Base-by-base conservation (phyloP, 2,113 vertebrate species). In the Ptilonorhynchus violaceus region DNA sequence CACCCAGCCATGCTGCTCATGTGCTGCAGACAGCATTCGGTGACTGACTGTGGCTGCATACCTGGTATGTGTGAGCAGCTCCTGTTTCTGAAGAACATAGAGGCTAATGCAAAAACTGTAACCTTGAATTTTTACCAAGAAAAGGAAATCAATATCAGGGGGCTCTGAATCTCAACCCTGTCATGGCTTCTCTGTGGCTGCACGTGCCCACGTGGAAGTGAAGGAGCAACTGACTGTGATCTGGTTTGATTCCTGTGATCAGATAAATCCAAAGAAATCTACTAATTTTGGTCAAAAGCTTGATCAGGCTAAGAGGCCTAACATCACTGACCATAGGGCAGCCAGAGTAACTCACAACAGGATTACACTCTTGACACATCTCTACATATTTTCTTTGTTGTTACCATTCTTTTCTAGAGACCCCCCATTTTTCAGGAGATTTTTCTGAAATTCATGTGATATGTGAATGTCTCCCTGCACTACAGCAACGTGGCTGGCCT, bases 41-140 rank as follows among this genome's bases (percentile, higher is more conserved):
- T 2, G 0, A 30, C 30, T 1, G 0, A 41, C 18, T 7, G 41
- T 22, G 49, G 1, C 42, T 46, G 7, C 31, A 6, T 19, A 35
- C 10, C 14, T 4, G 1, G 13, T 9, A 2, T 2, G 5, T 13
- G 15, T 49, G 47, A 73, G 86, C 25, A 82, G 60, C 24, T 72
- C 8, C 13, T 23, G 0, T 20, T 68, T 23, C 41, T 69, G 47
- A 83, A 69, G 50, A 69, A 27, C 49, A 46, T 23, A 74, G 22
- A 42, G 59, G 19, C 6, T 15, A 27, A 42, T 9, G 18, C 5
- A 52, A 77, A 84, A 59, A 0, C 5, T 10, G 12, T 2, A 55
- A 60, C 7, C 15, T n/a, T 14, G 1, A 73, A 41, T 52, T 83
- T 72, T 64, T 52, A 50, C 64, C n/a, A 35, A 37, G 22, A 64